phyloP scores from a whole-genome alignment of 2,888 invertebrate genomes.

The Apodemia duryi region DNA sequence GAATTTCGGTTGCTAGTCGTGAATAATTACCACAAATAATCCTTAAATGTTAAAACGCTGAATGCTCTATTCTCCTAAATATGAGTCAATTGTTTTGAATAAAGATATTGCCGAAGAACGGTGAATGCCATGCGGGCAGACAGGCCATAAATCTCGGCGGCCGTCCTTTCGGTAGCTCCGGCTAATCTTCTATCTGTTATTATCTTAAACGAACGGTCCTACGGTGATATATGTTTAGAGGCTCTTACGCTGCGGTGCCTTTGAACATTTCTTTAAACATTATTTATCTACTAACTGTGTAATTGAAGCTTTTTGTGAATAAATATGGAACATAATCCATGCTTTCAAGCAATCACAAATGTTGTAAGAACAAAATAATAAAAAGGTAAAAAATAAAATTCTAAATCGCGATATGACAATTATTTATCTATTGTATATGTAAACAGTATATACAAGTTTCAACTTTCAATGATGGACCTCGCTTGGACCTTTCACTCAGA shows the following conservation, averaged over 20 bases:
- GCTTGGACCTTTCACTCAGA: too few species aligned
- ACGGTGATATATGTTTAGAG: slow-evolving; percentile 13
- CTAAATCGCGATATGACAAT: too few species aligned
- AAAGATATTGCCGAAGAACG: slow-evolving; percentile 22
- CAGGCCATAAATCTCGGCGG: slow-evolving; percentile 25
- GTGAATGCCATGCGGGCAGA: slow-evolving; percentile 21
- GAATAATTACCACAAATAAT: background rate
- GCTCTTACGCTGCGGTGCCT: slow-evolving; percentile 16
- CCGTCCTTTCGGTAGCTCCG: slow-evolving; percentile 25
- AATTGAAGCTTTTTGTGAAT: too few species aligned
- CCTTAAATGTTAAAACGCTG: background rate
- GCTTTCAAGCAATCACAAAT: too few species aligned
- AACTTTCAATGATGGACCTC: too few species aligned
- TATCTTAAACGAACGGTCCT: slow-evolving; percentile 9
- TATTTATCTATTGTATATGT: too few species aligned
- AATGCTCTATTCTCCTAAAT: background rate
- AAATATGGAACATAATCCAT: too few species aligned
- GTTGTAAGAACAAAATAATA: too few species aligned
- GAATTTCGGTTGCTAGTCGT: too few species aligned
- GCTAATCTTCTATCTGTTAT: slow-evolving; percentile 26
- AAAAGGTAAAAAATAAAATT: too few species aligned
- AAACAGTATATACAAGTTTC: too few species aligned
- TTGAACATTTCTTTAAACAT: background rate
- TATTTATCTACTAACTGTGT: too few species aligned
- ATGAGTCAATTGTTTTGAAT: slow-evolving; percentile 9